Conservation (phyloP, 2,797 vertebrate genomes). For the Sciaenops ocellatus region DNA sequence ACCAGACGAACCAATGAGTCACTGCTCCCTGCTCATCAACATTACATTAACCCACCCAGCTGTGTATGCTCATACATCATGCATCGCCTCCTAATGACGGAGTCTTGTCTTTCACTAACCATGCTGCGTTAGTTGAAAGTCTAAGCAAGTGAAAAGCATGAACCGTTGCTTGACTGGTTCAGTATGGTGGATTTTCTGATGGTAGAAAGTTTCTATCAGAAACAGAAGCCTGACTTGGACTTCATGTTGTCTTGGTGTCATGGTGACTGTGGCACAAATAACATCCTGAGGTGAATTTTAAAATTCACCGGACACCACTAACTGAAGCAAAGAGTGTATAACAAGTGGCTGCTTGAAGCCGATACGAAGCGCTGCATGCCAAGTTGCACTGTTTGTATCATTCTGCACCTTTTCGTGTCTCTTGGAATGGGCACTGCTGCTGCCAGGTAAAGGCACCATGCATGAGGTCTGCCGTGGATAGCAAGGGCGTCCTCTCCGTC, state of each 20-base stretch:
- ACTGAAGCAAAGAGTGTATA: conserved; percentile 25
- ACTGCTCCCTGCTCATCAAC: conserved; percentile 51
- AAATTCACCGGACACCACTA: conserved; percentile 37
- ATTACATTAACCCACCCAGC: conserved; percentile 67
- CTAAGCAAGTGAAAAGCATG: conserved; percentile 16
- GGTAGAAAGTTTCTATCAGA: conserved; percentile 3
- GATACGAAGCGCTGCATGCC: conserved; percentile 64
- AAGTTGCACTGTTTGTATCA: conserved; percentile 45
- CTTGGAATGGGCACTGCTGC: conserved; percentile 23
- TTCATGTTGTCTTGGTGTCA: conserved; percentile 23
- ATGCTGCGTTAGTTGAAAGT: conserved; percentile 50
- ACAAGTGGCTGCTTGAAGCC: conserved; percentile 29
- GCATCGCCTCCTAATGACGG: conserved; percentile 37
- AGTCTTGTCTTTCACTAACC: conserved; percentile 74
- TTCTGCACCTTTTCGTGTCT: conserved; percentile 26
- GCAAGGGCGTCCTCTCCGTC: conserved; percentile 4
- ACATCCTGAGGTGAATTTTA: conserved; percentile 3
- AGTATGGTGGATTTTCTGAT: conserved; percentile 11
- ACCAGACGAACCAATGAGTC: conserved; percentile 29
- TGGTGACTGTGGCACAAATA: conserved; percentile 23
- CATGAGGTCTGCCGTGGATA: conserved; percentile 62
- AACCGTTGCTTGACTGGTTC: conserved; percentile 14
- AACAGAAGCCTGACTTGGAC: conserved; percentile 20
- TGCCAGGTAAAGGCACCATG: conserved; percentile 50
- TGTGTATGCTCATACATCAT: conserved; percentile 53